Percentiles rank a stretch among this genome's conserved stretches.
Conservation (phyloP, 2,888 invertebrate genomes). For the Xestia sexstrigata region DNA sequence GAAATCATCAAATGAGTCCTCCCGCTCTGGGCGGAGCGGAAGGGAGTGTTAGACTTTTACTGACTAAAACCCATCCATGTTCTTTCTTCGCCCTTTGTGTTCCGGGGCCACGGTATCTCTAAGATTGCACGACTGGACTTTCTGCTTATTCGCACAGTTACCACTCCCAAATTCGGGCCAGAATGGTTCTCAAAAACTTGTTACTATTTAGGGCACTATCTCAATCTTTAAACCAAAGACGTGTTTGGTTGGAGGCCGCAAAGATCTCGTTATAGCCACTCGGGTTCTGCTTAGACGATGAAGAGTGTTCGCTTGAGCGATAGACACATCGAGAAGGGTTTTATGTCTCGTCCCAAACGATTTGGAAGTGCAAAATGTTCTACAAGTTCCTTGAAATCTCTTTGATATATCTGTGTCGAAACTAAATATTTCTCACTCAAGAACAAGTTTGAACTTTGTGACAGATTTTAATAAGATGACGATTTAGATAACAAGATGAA, state of each 20-base stretch:
- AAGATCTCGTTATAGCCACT: slow-evolving; percentile 40
- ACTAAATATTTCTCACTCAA: slow-evolving; percentile 3
- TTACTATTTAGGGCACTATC: slow-evolving; percentile 57
- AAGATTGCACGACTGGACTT: slow-evolving; percentile 9
- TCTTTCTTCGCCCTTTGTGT: too few species aligned
- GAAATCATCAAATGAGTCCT: too few species aligned
- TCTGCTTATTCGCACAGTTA: slow-evolving; percentile 15
- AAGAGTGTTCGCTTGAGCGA: slow-evolving; percentile 25
- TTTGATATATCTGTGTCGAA: slow-evolving; percentile 2
- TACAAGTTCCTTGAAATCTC: slow-evolving; percentile 9
- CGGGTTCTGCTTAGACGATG: slow-evolving; percentile 13
- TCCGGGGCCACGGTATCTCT: too few species aligned
- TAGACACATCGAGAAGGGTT: slow-evolving; percentile 42
- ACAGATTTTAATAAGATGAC: not conserved
- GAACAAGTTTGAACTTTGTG: not conserved
- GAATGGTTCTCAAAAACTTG: slow-evolving; percentile 48
- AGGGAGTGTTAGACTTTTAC: too few species aligned
- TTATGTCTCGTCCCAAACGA: slow-evolving; percentile 50
- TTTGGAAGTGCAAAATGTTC: slow-evolving; percentile 27
- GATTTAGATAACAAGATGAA: not conserved
- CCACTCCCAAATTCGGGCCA: not conserved
- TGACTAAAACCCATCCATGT: too few species aligned
- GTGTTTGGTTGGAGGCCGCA: slow-evolving; percentile 22
- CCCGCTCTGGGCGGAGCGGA: too few species aligned
- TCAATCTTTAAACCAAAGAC: slow-evolving; percentile 52